A percentile compares a stretch with the other conserved stretches of the same genome.
Evolutionary conservation across 2,113 vertebrate species (phyloP).

Genomic region (Scortum barcoo): DNA sequence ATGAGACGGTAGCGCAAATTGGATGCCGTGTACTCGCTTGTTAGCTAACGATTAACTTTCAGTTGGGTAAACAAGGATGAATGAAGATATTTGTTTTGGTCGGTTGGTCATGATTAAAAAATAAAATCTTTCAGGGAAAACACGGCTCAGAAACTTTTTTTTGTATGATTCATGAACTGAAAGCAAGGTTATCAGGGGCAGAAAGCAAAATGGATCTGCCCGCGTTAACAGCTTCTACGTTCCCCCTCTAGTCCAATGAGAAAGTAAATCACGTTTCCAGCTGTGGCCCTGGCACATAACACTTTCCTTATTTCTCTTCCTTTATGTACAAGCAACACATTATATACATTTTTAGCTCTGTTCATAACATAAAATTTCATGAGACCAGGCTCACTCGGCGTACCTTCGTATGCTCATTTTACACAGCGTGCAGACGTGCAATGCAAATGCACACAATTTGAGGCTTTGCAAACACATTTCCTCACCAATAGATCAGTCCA

Average conservation of each 20-base stretch:
- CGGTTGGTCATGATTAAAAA: slow-evolving; percentile 27
- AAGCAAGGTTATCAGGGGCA: background rate
- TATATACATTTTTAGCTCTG: background rate
- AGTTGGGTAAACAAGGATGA: slow-evolving; percentile 37
- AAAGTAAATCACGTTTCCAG: background rate
- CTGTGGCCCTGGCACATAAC: background rate
- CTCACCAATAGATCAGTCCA: slow-evolving; percentile 10
- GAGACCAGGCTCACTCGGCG: background rate
- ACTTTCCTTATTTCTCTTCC: background rate
- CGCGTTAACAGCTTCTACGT: background rate
- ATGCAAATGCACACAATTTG: slow-evolving; percentile 1
- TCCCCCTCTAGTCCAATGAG: background rate
- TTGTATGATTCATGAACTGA: background rate
- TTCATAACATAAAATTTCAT: slow-evolving; percentile 11
- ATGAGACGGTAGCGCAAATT: slow-evolving; percentile 50
- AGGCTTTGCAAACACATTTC: slow-evolving; percentile 33
- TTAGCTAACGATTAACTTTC: slow-evolving; percentile 49
- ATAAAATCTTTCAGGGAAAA: background rate
- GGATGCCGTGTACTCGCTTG: slow-evolving; percentile 36
- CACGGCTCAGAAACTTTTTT: background rate
- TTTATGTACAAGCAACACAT: background rate
- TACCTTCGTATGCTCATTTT: background rate
- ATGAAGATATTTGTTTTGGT: slow-evolving; percentile 36
- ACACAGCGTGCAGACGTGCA: background rate
- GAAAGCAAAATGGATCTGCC: background rate